A percentile compares a stretch with the other conserved stretches of the same genome.
phyloP scores from a whole-genome alignment of 2,113 vertebrate species.

The Empidonax traillii region DNA sequence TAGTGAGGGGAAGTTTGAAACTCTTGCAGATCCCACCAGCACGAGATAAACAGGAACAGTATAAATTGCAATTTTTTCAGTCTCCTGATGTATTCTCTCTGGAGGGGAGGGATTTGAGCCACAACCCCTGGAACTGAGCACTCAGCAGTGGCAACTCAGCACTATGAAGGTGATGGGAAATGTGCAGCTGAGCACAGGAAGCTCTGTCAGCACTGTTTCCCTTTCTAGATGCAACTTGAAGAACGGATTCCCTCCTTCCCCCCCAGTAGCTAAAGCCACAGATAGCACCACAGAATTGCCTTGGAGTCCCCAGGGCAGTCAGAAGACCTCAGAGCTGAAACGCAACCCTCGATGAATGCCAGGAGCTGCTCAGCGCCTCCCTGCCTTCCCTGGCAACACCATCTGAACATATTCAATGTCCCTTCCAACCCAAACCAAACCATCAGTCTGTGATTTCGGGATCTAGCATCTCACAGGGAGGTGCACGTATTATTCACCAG shows the following conservation, averaged over 20 bases:
- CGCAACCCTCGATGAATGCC: accelerated
- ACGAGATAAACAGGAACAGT: not conserved
- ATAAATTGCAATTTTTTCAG: not conserved
- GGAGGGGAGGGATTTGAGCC: not conserved
- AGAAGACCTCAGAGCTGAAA: not conserved
- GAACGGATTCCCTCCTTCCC: not conserved
- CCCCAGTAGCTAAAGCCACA: not conserved
- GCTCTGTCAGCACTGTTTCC: not conserved
- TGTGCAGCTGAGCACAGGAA: not conserved
- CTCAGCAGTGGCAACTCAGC: not conserved
- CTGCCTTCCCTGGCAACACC: not conserved
- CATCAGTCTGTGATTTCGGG: not conserved
- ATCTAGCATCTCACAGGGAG: not conserved
- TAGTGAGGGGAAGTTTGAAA: not conserved
- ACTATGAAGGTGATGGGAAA: not conserved
- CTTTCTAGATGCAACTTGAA: not conserved
- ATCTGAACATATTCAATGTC: not conserved
- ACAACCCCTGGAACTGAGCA: not conserved
- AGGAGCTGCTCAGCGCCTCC: not conserved
- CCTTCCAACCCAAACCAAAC: not conserved
- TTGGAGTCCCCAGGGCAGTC: not conserved
- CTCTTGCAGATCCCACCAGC: not conserved
- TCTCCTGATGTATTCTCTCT: not conserved
- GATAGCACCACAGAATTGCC: not conserved
- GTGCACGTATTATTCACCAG: not conserved